Conservation (phyloP, 2,888 invertebrate genomes). For the Drosophila suboccidentalis region DNA sequence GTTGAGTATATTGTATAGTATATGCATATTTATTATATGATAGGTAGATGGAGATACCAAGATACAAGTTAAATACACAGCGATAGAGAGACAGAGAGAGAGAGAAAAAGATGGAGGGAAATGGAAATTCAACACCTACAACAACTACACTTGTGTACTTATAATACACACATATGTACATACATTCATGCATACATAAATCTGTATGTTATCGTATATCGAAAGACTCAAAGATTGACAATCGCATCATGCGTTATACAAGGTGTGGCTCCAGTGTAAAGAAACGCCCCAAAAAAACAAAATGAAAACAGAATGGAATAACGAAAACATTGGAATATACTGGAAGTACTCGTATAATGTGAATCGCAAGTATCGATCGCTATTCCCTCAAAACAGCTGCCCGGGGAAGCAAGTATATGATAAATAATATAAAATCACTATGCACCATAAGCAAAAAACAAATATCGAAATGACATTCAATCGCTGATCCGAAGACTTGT, state of each 20-base stretch:
- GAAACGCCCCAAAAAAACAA: constrained; percentile 21
- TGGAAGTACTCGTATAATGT: constrained; percentile 5
- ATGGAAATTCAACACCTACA: constrained; percentile 53
- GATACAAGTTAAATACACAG: constrained; percentile 4
- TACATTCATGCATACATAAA: background rate
- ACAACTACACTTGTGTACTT: constrained; percentile 31
- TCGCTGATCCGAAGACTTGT: constrained; percentile 30
- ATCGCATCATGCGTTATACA: constrained; percentile 41
- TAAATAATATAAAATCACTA: constrained; percentile 2
- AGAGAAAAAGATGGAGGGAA: constrained; percentile 5
- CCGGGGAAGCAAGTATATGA: constrained; percentile 3
- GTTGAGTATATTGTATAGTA: background rate
- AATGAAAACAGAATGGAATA: constrained; percentile 17
- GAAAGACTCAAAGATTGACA: constrained; percentile 43
- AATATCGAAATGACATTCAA: constrained; percentile 40
- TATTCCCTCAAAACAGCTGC: constrained; percentile 8
- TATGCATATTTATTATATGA: constrained; percentile 43
- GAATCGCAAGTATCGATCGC: background rate
- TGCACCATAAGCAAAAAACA: constrained; percentile 22
- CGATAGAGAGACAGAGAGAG: background rate
- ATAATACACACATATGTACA: background rate
- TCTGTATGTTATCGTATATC: constrained; percentile 20
- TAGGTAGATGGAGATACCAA: constrained; percentile 27
- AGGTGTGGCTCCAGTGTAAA: constrained; percentile 41
- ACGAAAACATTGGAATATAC: constrained; percentile 5